phyloP scores from a whole-genome alignment of 1,140 invertebrate genomes.

The Marisa cornuarietis region DNA sequence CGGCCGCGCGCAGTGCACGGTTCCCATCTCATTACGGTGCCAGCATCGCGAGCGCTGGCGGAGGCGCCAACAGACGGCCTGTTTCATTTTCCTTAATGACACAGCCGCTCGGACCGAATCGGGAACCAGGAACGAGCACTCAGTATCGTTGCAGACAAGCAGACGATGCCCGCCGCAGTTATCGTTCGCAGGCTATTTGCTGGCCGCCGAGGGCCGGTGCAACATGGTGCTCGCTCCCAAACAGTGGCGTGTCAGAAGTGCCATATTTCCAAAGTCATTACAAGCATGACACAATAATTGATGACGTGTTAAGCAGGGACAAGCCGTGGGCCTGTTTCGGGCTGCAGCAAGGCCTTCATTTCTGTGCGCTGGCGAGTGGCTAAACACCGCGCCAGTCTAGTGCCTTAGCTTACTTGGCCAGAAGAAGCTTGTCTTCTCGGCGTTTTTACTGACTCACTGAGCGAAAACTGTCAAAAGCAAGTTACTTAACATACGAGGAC shows the following conservation, averaged over 20 bases:
- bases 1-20: background rate
- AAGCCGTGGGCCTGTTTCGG: background rate
- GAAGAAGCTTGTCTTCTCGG: background rate
- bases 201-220: background rate
- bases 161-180: background rate
- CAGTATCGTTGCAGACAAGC: background rate
- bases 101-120: too few species aligned
- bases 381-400: background rate
- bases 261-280: constrained; percentile 20
- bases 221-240: constrained; percentile 14
- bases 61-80: background rate
- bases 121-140: too few species aligned
- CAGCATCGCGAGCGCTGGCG: background rate
- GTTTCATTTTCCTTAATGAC: background rate
- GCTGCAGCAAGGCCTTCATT: background rate
- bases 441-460: too few species aligned
- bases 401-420: background rate
- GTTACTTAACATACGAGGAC: background rate
- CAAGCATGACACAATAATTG: constrained; percentile 21
- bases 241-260: constrained; percentile 16
- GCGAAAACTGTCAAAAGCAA: too few species aligned
- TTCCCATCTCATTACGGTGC: background rate
- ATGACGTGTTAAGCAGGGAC: constrained; percentile 6
- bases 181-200: background rate
- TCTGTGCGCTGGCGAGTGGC: background rate